phyloP scores from a whole-genome alignment of 2,113 vertebrate genomes.

The Peucedramus taeniatus region DNA sequence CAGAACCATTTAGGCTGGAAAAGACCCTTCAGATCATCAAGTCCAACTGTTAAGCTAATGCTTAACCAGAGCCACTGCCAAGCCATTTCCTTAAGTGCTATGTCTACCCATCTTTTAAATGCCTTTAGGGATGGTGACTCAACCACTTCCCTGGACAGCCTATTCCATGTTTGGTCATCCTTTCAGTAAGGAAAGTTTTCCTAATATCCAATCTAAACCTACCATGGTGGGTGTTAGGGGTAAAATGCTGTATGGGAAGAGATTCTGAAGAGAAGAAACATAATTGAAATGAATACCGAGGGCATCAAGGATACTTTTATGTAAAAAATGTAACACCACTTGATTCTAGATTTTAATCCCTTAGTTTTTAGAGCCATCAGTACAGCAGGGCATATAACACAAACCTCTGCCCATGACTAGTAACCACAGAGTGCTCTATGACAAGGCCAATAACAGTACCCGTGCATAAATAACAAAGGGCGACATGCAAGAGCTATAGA shows the following conservation, averaged over 20 bases:
- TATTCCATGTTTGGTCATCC: neutral
- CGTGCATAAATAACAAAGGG: neutral
- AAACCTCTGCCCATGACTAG: neutral
- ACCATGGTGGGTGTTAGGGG: neutral
- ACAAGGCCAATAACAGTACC: neutral
- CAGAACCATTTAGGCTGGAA: neutral
- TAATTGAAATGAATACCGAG: neutral
- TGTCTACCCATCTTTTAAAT: neutral
- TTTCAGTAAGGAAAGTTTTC: neutral
- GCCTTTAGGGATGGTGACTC: neutral
- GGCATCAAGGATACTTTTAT: neutral
- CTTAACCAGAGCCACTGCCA: neutral
- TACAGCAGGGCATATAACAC: neutral
- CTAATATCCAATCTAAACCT: neutral
- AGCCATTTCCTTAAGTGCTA: neutral
- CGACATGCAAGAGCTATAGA: neutral
- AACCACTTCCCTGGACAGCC: neutral
- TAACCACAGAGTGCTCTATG: neutral
- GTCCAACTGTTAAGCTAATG: neutral
- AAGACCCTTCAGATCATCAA: neutral
- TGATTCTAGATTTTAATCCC: neutral
- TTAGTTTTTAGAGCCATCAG: neutral
- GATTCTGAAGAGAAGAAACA: neutral
- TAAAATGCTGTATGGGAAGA: neutral
- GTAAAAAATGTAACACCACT: neutral